Evolutionary conservation across 2,797 vertebrate genomes (phyloP).

Genomic region (Hyperoplus lanceolatus): DNA sequence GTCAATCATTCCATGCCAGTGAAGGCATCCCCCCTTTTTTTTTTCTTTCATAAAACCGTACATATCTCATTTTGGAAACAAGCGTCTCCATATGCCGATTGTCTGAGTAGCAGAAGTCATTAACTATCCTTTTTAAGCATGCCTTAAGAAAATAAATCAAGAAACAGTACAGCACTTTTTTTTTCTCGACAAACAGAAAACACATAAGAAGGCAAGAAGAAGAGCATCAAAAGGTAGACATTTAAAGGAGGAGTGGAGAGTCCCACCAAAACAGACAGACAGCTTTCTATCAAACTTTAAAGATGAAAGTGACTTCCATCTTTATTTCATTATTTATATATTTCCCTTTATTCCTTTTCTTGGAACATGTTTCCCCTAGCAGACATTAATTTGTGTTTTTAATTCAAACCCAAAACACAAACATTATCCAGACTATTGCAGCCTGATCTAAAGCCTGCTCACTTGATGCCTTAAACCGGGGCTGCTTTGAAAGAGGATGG

Average conservation of each 20-base stretch:
- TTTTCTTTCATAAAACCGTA: slow-evolving; percentile 19
- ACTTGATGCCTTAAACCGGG: neutral
- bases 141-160: slow-evolving; percentile 70
- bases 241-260: slow-evolving; percentile 59
- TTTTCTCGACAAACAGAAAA: slow-evolving; percentile 53
- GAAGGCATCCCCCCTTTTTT: slow-evolving; percentile 19
- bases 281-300: slow-evolving; percentile 37
- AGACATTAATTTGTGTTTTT: slow-evolving; percentile 43
- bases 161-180: slow-evolving; percentile 63
- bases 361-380: slow-evolving; percentile 10
- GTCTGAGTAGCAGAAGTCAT: slow-evolving; percentile 77
- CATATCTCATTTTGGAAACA: slow-evolving; percentile 60
- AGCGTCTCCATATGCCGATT: slow-evolving; percentile 75
- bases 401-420: slow-evolving; percentile 11
- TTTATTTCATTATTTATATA: slow-evolving; percentile 47
- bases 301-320: slow-evolving; percentile 49
- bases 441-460: neutral
- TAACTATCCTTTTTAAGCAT: slow-evolving; percentile 70
- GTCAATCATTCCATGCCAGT: slow-evolving; percentile 44
- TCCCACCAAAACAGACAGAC: slow-evolving; percentile 39
- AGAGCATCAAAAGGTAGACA: slow-evolving; percentile 61
- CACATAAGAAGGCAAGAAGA: slow-evolving; percentile 61
- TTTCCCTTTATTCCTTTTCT: slow-evolving; percentile 38
- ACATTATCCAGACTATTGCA: slow-evolving; percentile 9
- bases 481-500: neutral